phyloP scores from a whole-genome alignment of 1,140 invertebrate species.

The Drosophila sproati region DNA sequence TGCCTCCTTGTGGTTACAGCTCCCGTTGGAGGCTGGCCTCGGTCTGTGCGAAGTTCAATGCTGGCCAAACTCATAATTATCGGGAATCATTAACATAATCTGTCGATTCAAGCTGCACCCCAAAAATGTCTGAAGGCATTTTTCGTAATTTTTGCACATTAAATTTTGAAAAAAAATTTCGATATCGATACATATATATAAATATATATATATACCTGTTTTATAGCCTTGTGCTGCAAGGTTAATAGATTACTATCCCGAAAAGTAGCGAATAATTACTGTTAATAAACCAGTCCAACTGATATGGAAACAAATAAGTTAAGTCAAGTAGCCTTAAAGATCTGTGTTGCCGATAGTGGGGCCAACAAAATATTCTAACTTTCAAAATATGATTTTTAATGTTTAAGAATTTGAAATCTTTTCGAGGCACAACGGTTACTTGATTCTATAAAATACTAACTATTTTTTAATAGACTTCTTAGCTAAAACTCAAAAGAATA shows the following conservation, averaged over 20 bases:
- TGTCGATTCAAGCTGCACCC: conserved; percentile 59
- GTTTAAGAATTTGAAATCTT: no score
- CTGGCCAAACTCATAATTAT: conserved; percentile 68
- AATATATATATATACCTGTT: not conserved
- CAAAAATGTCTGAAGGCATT: conserved; percentile 21
- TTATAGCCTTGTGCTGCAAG: conserved; percentile 7
- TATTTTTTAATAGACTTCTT: no score
- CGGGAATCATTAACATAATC: conserved; percentile 73
- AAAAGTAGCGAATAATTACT: not conserved
- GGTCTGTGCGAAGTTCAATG: conserved; percentile 36
- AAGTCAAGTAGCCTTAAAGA: no score
- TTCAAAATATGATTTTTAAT: no score
- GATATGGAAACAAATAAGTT: no score
- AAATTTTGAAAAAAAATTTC: conserved; percentile 3
- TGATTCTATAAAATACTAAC: no score
- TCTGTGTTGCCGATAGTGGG: no score
- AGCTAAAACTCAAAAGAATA: no score
- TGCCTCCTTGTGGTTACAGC: conserved; percentile 50
- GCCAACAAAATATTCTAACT: no score
- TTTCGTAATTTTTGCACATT: conserved; percentile 37
- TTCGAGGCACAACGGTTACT: no score
- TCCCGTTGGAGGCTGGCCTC: conserved; percentile 57
- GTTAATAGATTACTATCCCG: conserved; percentile 1
- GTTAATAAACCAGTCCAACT: not conserved
- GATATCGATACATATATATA: not conserved